Conservation (phyloP, 2,888 invertebrate species). For the Thymelicus sylvestris region DNA sequence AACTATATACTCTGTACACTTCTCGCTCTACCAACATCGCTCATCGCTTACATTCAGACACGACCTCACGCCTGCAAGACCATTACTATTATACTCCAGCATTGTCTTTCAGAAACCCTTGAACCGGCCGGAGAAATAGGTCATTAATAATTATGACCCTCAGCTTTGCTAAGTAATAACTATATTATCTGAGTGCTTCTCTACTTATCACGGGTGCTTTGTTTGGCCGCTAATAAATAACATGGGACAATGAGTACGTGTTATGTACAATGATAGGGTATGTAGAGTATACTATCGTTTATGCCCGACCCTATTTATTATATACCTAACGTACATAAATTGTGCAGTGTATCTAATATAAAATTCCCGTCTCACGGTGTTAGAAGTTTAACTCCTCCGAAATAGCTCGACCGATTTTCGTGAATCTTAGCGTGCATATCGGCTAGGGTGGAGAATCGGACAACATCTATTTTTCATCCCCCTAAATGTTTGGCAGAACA, state of each 20-base stretch:
- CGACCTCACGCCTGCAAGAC: slow-evolving; percentile 4
- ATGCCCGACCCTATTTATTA: too few species aligned
- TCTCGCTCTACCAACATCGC: background rate
- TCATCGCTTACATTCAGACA: background rate
- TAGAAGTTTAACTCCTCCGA: too few species aligned
- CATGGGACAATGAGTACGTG: background rate
- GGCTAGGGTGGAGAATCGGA: too few species aligned
- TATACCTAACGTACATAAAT: too few species aligned
- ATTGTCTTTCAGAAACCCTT: slow-evolving; percentile 35
- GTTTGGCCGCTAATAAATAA: slow-evolving; percentile 5
- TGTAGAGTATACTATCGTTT: too few species aligned
- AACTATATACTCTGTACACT: background rate
- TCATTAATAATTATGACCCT: slow-evolving; percentile 37
- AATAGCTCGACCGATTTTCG: too few species aligned
- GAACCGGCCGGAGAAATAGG: slow-evolving; percentile 30
- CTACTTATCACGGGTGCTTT: slow-evolving; percentile 24
- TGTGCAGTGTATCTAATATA: too few species aligned
- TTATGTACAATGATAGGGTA: too few species aligned
- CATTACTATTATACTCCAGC: slow-evolving; percentile 31
- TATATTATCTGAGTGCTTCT: slow-evolving; percentile 32
- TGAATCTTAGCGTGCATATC: too few species aligned
- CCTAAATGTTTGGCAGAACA: too few species aligned
- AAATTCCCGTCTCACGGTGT: too few species aligned
- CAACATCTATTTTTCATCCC: too few species aligned
- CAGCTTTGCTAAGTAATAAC: slow-evolving; percentile 34